These are phyloP conservation scores for Varecia variegata DNA, from an alignment of 2,797 vertebrate species.

Conservation along the genomic window DNA sequence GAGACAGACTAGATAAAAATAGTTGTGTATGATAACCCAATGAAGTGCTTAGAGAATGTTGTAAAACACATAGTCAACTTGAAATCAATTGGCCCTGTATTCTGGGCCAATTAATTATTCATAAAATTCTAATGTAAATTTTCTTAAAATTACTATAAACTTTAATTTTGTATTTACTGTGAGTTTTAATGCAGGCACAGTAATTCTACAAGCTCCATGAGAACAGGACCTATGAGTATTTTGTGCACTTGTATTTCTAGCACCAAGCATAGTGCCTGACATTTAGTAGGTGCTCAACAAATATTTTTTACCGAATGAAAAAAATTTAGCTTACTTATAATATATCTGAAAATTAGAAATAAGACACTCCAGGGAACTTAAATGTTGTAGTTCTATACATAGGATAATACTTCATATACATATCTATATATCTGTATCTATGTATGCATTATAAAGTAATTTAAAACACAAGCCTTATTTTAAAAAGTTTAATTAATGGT, in stretches of 20 bases:
- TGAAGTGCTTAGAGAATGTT: slow-evolving; percentile 13
- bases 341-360: not conserved
- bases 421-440: not conserved
- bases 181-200: not conserved
- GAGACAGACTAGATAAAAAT: slow-evolving; percentile 51
- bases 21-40: not conserved
- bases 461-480: not conserved
- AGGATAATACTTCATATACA: not conserved
- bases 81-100: not conserved
- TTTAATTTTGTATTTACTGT: not conserved
- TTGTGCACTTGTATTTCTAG: not conserved
- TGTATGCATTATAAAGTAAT: not conserved
- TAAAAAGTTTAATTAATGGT: slow-evolving; percentile 12
- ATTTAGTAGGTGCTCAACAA: not conserved
- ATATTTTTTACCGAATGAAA: not conserved
- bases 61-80: not conserved
- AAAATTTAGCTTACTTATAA: not conserved
- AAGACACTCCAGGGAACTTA: not conserved
- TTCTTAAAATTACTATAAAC: not conserved
- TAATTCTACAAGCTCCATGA: not conserved
- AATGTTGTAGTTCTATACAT: not conserved
- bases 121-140: not conserved
- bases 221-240: not conserved
- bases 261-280: not conserved
- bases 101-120: not conserved